phyloP scores from a whole-genome alignment of 2,888 invertebrate genomes.

The Tachina lurida region DNA sequence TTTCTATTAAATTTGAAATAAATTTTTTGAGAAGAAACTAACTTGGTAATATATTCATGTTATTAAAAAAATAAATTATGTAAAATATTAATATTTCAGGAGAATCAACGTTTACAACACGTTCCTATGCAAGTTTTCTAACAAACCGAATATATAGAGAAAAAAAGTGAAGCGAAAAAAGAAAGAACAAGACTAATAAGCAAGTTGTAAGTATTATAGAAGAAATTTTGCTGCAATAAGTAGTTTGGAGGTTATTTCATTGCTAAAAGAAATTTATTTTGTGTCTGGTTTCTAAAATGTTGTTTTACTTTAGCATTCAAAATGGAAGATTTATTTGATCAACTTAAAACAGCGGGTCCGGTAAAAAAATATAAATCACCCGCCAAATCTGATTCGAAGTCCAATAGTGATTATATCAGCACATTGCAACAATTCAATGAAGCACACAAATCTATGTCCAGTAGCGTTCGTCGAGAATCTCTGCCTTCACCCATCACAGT shows the following conservation, averaged over 20 bases:
- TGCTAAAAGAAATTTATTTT: not conserved
- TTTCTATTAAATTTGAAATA: too few species aligned
- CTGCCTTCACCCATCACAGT: constrained; percentile 69
- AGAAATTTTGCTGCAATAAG: not conserved
- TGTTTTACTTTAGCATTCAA: not conserved
- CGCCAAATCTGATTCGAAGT: constrained; percentile 26
- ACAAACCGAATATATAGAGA: not conserved
- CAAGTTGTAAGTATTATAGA: constrained; percentile 37
- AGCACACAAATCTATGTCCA: constrained; percentile 19
- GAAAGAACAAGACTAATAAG: constrained; percentile 31
- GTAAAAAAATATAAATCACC: constrained; percentile 24
- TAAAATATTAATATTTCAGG: not conserved
- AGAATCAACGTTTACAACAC: not conserved
- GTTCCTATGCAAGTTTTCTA: constrained; percentile 17
- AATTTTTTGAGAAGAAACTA: too few species aligned
- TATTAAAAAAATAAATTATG: not conserved
- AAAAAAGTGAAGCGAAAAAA: constrained; percentile 25
- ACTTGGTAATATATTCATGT: not conserved
- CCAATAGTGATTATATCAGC: constrained; percentile 15
- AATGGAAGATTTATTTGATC: constrained; percentile 73
- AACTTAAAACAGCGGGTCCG: constrained; percentile 66
- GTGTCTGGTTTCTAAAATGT: not conserved
- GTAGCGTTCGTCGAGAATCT: constrained; percentile 68
- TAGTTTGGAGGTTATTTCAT: constrained; percentile 56
- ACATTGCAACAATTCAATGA: constrained; percentile 43